These are phyloP conservation scores for Papilio polyxenes DNA, from an alignment of 1,140 invertebrate genomes.

Conservation along the genomic window DNA sequence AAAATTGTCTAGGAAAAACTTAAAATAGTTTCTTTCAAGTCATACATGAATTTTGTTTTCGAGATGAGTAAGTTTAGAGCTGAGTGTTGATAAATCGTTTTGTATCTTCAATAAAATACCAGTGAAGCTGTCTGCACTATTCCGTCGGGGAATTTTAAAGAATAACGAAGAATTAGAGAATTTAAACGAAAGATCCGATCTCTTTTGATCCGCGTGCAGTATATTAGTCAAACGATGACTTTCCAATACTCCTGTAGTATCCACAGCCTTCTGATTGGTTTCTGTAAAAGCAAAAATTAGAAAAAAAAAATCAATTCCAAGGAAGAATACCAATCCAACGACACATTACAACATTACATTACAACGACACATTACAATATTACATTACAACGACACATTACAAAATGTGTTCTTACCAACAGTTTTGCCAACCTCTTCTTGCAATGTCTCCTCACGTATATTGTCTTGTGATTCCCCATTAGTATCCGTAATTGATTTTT, in stretches of 20 bases:
- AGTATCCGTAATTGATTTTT: constrained; percentile 38
- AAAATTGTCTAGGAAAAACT: neutral
- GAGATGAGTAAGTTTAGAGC: constrained; percentile 65
- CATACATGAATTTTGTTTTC: constrained; percentile 62
- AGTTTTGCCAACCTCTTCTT: constrained; percentile 39
- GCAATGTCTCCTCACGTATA: constrained; percentile 42
- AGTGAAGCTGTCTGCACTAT: constrained; percentile 66
- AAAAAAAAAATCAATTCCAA: neutral
- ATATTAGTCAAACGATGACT: constrained; percentile 47
- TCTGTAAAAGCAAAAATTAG: constrained; percentile 15
- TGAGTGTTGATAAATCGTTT: constrained; percentile 63
- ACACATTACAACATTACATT: too few relatives aligned
- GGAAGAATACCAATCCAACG: neutral
- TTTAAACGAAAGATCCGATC: constrained; percentile 58
- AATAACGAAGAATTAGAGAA: constrained; percentile 65
- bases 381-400: too few relatives aligned
- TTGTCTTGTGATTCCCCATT: constrained; percentile 28
- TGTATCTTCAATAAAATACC: constrained; percentile 71
- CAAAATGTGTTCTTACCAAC: neutral
- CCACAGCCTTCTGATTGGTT: neutral
- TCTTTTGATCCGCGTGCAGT: constrained; percentile 54
- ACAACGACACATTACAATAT: too few relatives aligned
- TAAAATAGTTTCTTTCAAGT: neutral
- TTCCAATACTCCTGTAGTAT: constrained; percentile 19
- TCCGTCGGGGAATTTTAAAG: constrained; percentile 59